Evolutionary conservation across 1,140 invertebrate genomes (phyloP), one percentile per base, ranked within the genome.

Genomic region (Trypoxylus dichotomus): DNA sequence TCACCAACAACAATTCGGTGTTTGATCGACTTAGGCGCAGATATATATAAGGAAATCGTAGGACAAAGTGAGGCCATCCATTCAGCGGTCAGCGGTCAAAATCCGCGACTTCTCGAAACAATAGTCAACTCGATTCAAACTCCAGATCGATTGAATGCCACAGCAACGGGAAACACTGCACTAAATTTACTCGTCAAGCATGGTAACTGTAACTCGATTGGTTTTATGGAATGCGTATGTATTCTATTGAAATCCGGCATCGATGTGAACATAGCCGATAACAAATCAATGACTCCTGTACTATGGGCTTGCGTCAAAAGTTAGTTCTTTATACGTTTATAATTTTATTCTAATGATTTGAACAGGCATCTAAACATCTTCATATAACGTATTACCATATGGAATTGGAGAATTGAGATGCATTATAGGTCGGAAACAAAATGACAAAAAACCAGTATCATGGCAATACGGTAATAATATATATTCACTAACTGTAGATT

Each of bases 241-340:
- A 75, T 89, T 1, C 83, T 93, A 3, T 80, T 93, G 5, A 86
- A 90, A 78, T 86, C 88, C 42, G 88, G 88, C 0, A 91, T 90
- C 21, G 89, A 92, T 80, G 89, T 91, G 0, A 94, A 93, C 82
- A 86, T 90, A 58, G 88, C 89, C 0, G 91, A 94, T 81, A 85
- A 83, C 8, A 84, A 78, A 86, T 89, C 80, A 77, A 79, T 76
- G 89, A 91, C 92, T 1, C 89, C 93, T 0, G 84, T 93, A 47
- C 89, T 91, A 77, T 88, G 90, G 79, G 90, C 92, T 13, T 47
- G 43, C 43, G 43, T 47, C 10, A 47, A 47, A 47, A 1, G 43
- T 47, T 6, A 47, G 43, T 32, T 32, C 32, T 7, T 32, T 32
- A n/a, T n/a, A n/a, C n/a, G n/a, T n/a, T n/a, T n/a, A n/a, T n/a